A percentile compares a stretch with the other conserved stretches of the same genome.
Conservation (phyloP, 2,797 vertebrate species). For the Peromyscus eremicus region DNA sequence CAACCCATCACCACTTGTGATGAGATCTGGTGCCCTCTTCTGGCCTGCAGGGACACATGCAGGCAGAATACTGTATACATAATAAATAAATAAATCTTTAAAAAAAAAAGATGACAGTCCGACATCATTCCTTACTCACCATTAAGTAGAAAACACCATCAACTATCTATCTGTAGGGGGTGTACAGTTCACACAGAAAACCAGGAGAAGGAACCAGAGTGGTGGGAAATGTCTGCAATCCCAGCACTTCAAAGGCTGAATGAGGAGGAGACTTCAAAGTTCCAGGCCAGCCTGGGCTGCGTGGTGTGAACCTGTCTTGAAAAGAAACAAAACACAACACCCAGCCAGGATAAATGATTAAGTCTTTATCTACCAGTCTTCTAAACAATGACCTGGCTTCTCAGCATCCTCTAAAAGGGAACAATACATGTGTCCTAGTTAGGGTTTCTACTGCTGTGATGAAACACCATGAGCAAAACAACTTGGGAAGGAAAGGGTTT, state of each 20-base stretch:
- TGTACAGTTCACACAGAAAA: constrained; percentile 15
- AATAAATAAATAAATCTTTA: too few species aligned
- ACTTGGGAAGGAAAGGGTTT: not conserved
- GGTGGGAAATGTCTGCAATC: not conserved
- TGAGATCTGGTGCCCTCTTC: too few species aligned
- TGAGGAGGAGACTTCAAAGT: not conserved
- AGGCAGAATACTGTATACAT: too few species aligned
- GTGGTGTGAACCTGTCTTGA: not conserved
- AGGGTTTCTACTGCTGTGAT: not conserved
- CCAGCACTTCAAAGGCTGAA: not conserved
- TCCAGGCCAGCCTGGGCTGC: not conserved
- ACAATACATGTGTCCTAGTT: not conserved
- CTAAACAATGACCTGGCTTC: not conserved
- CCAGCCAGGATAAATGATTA: not conserved
- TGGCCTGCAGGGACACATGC: too few species aligned
- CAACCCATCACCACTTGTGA: too few species aligned
- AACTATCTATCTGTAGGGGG: not conserved
- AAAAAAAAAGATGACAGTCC: not conserved
- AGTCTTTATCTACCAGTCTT: not conserved
- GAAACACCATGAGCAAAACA: not conserved
- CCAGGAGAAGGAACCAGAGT: not conserved
- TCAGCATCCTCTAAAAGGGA: not conserved
- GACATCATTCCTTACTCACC: not conserved
- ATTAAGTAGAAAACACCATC: not conserved
- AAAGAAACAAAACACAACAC: not conserved